phyloP scores from a whole-genome alignment of 2,113 vertebrate genomes.

The Nestor notabilis region DNA sequence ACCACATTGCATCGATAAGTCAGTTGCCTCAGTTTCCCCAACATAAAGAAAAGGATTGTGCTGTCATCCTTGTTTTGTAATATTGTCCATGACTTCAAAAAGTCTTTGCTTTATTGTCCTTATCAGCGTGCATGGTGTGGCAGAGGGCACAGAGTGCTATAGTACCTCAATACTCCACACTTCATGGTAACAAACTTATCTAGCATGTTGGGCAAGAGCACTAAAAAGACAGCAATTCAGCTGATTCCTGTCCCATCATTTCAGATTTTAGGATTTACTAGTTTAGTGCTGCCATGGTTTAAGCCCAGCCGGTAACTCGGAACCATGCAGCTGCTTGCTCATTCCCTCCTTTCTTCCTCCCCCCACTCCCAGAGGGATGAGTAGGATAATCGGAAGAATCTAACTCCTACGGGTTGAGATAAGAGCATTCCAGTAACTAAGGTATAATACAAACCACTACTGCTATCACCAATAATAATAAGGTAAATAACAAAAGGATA shows the following conservation, averaged over 20 bases:
- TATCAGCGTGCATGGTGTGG: not conserved
- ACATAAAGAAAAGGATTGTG: fast-evolving
- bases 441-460: too few relatives aligned
- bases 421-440: too few relatives aligned
- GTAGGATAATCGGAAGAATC: too few relatives aligned
- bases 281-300: too few relatives aligned
- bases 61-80: not conserved
- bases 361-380: too few relatives aligned
- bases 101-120: not conserved
- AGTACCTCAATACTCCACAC: not conserved
- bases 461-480: too few relatives aligned
- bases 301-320: too few relatives aligned
- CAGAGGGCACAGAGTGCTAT: not conserved
- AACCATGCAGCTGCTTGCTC: too few relatives aligned
- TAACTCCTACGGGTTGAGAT: too few relatives aligned
- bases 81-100: not conserved
- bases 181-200: not conserved
- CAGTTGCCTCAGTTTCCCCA: not conserved
- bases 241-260: not conserved
- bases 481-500: too few relatives aligned
- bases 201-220: not conserved
- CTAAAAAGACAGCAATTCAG: not conserved
- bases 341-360: too few relatives aligned
- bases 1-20: not conserved
- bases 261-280: not conserved